Conservation (phyloP, 2,797 vertebrate species). For the Champsocephalus esox region DNA sequence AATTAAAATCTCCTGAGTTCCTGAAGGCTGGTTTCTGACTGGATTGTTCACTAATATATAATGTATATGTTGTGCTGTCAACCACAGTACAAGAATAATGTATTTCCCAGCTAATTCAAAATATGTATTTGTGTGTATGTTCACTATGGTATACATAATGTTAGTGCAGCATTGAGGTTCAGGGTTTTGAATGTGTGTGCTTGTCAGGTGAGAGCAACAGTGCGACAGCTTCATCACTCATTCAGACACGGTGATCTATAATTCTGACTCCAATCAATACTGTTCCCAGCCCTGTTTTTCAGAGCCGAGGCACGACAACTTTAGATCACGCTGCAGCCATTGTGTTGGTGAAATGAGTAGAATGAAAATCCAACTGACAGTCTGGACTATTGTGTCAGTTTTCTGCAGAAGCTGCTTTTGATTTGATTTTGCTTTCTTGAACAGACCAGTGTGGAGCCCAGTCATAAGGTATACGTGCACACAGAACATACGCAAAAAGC, state of each 20-base stretch:
- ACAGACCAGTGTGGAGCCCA: background rate
- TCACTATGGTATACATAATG: constrained; percentile 11
- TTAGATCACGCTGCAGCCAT: constrained; percentile 41
- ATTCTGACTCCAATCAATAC: constrained; percentile 78
- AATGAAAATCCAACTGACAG: constrained; percentile 24
- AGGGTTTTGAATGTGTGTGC: constrained; percentile 51
- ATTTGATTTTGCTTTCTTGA: constrained; percentile 11
- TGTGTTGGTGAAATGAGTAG: constrained; percentile 44
- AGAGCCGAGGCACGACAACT: constrained; percentile 34
- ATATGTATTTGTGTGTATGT: background rate
- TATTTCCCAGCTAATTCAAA: constrained; percentile 6
- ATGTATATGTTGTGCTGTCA: background rate
- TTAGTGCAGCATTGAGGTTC: constrained; percentile 38
- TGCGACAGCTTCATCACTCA: constrained; percentile 79
- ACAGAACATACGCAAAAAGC: background rate
- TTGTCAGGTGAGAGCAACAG: constrained; percentile 71
- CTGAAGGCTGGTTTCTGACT: constrained; percentile 2
- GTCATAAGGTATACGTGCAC: background rate
- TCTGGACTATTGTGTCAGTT: constrained; percentile 23
- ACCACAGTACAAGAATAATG: background rate
- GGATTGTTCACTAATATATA: background rate
- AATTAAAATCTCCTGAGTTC: background rate
- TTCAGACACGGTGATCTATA: constrained; percentile 78
- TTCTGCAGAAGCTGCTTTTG: constrained; percentile 26
- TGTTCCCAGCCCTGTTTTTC: constrained; percentile 64